A percentile compares a stretch with the other conserved stretches of the same genome.
These are phyloP conservation scores for Trachelus stipa DNA, from an alignment of 2,888 invertebrate genomes.

Conservation along the genomic window DNA sequence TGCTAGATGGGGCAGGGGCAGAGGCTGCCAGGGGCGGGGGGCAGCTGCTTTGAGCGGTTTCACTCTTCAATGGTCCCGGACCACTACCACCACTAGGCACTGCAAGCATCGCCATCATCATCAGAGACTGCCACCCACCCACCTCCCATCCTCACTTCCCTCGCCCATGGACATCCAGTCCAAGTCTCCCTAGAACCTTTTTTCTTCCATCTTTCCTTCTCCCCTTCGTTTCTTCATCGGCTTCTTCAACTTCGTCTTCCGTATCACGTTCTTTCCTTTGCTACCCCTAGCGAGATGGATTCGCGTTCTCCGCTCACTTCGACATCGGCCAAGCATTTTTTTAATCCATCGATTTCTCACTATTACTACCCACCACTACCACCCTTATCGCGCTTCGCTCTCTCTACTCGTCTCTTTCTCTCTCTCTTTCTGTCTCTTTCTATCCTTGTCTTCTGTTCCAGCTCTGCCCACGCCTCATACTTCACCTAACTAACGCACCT, in stretches of 20 bases:
- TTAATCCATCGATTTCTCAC: constrained; percentile 39
- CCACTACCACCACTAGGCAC: constrained; percentile 29
- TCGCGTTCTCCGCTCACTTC: constrained; percentile 56
- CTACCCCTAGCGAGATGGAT: constrained; percentile 35
- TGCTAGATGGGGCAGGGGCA: not conserved
- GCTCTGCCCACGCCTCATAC: not conserved
- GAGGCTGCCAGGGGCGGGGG: constrained; percentile 44
- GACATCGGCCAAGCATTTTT: constrained; percentile 55
- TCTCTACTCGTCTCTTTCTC: not conserved
- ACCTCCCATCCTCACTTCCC: constrained; percentile 33
- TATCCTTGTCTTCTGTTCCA: not conserved
- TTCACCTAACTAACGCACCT: not conserved
- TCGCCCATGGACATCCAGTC: constrained; percentile 38
- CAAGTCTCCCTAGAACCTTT: not conserved
- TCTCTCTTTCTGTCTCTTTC: not conserved
- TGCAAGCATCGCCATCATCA: not conserved
- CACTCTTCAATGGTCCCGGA: constrained; percentile 64
- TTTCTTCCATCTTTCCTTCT: constrained; percentile 9
- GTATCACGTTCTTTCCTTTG: constrained; percentile 32
- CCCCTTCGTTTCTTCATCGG: constrained; percentile 22
- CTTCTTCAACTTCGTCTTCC: constrained; percentile 20
- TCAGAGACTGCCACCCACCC: constrained; percentile 14
- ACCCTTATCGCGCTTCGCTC: not conserved
- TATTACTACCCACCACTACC: not conserved
- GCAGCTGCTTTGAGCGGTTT: constrained; percentile 66